Conservation (phyloP, 1,140 invertebrate genomes). For the Medauroidea extradentata region DNA sequence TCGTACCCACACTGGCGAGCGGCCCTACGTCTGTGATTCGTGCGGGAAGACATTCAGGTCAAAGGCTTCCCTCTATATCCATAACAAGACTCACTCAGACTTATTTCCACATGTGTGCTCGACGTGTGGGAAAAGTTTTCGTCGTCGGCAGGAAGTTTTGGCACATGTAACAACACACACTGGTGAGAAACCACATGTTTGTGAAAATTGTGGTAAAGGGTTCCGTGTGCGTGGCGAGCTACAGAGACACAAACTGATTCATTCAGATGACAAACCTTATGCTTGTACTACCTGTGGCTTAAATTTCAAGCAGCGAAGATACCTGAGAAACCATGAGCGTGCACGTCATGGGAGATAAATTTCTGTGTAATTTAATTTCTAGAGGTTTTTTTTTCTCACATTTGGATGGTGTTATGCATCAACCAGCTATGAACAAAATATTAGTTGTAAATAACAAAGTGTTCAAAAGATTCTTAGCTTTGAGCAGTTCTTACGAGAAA, state of each 20-base stretch:
- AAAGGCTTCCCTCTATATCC: constrained; percentile 50
- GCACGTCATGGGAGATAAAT: background rate
- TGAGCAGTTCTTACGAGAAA: no score
- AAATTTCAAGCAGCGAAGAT: constrained; percentile 52
- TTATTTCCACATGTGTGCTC: constrained; percentile 47
- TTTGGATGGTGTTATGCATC: no score
- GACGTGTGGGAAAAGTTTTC: constrained; percentile 45
- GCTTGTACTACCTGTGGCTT: constrained; percentile 49
- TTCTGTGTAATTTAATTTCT: no score
- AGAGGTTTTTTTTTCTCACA: no score
- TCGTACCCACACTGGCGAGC: constrained; percentile 58
- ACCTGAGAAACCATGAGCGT: constrained; percentile 35
- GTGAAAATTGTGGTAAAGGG: constrained; percentile 48
- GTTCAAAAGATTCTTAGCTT: no score
- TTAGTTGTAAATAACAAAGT: background rate
- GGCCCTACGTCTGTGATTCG: constrained; percentile 55
- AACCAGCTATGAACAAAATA: no score
- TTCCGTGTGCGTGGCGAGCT: constrained; percentile 50
- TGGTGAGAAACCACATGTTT: constrained; percentile 45
- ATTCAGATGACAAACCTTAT: constrained; percentile 50
- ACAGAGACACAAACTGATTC: constrained; percentile 48
- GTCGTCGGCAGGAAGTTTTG: constrained; percentile 51
- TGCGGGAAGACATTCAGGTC: constrained; percentile 54
- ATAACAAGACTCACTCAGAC: constrained; percentile 47
- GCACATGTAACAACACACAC: constrained; percentile 52